Base-by-base conservation (phyloP, 2,888 invertebrate genomes). In the Oligia latruncula region DNA sequence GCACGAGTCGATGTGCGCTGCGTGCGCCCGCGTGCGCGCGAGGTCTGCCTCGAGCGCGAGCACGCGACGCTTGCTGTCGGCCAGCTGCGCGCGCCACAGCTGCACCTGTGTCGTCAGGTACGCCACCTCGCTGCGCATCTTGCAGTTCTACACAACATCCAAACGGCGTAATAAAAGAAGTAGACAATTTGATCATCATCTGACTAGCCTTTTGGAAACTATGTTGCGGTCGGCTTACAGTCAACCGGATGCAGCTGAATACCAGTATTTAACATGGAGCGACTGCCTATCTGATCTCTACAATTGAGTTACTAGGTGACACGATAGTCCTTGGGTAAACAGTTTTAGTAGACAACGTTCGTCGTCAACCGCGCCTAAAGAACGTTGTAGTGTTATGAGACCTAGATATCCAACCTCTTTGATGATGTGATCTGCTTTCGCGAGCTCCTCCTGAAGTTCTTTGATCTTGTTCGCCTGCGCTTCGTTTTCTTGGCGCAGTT, bases 331-430 rank as follows among this genome's bases (percentile, higher is more conserved):
- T 49, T 4, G 4, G 15, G 29, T 1, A 23, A 9, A 67, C 15
- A 67, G 5, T 29, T 62, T 15, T 29, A 17, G 15, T 29, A 29
- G 15, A 55, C 9, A 11, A 6, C 9, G 13, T 35, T 35, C 17
- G 3, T 76, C 35, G 0, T n/a, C 15, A 55, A n/a, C 4, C 13
- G 17, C 15, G 13, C 2, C 9, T 2, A n/a, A 35, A 77, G 1
- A 76, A 17, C 35, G 11, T 46, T 4, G 13, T 35, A 13, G 29
- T n/a, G 17, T 35, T 9, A 62, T 35, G 20, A 64, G 9, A 15
- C 1, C 40, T 40, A 23, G 11, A 46, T 5, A 11, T n/a, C 60
- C 75, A 78, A 95, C 95, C 92, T 95, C 93, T 80, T 92, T 90
- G 9, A 88, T 85, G 60, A 90, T 67, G 0, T 84, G 70, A 23